Conservation (phyloP, 2,113 vertebrate species). For the Leptosomus discolor region DNA sequence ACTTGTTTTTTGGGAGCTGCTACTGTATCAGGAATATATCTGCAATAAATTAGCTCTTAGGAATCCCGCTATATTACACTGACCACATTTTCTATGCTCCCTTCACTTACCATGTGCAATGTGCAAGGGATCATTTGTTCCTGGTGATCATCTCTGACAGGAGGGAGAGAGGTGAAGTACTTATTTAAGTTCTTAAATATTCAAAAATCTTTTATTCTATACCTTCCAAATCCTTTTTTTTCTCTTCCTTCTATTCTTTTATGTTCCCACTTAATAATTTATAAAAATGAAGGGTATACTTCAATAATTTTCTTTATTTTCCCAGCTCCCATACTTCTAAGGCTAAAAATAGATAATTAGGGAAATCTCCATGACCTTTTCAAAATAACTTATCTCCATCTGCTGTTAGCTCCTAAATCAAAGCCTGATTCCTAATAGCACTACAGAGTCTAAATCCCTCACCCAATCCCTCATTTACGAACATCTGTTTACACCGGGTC, state of each 20-base stretch:
- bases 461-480: background rate
- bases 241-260: background rate
- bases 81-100: background rate
- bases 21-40: background rate
- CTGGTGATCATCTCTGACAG: background rate
- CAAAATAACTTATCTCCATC: background rate
- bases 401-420: background rate
- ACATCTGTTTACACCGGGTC: background rate
- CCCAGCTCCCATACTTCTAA: background rate
- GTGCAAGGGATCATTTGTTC: background rate
- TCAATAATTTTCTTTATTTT: background rate
- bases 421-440: background rate
- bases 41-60: background rate
- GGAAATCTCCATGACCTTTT: background rate
- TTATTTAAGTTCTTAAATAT: background rate
- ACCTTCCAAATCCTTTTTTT: background rate
- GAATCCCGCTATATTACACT: background rate
- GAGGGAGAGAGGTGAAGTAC: background rate
- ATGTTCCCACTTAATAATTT: background rate
- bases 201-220: background rate
- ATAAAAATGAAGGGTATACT: background rate
- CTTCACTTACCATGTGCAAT: background rate
- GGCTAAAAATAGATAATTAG: background rate
- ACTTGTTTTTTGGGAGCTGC: background rate
- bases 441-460: background rate